Evolutionary conservation across 37 sponge, comb jelly and placozoan genomes (phyloP).

Genomic region (Theonella swinhoei): DNA sequence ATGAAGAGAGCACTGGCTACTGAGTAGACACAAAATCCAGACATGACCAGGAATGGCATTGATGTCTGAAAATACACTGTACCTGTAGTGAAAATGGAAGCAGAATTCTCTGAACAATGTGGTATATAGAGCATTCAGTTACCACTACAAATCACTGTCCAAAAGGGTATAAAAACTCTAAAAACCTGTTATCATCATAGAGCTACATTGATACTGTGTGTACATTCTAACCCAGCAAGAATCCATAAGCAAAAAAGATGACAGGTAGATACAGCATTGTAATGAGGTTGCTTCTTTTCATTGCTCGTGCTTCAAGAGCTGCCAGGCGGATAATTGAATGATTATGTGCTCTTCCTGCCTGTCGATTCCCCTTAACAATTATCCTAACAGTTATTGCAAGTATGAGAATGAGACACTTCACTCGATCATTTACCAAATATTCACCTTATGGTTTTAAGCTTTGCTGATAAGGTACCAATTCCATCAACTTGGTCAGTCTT

Average conservation of each 20-base stretch:
- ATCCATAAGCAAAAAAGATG: slow-evolving; percentile 71
- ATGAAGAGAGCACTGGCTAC: slow-evolving; percentile 85
- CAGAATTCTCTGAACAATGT: too few relatives aligned
- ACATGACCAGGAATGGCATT: slow-evolving; percentile 63
- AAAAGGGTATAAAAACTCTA: too few relatives aligned
- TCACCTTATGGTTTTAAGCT: neutral
- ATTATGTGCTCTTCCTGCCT: neutral
- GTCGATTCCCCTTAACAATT: neutral
- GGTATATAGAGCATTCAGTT: too few relatives aligned
- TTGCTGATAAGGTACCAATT: neutral
- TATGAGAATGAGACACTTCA: too few relatives aligned
- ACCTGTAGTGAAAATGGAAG: slow-evolving; percentile 34
- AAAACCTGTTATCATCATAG: too few relatives aligned
- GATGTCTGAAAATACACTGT: slow-evolving; percentile 72
- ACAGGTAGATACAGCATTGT: slow-evolving; percentile 65
- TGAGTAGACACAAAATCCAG: slow-evolving; percentile 67
- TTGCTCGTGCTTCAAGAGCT: slow-evolving; percentile 71
- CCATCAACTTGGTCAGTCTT: neutral
- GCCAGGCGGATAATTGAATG: slow-evolving; percentile 20
- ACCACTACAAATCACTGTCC: too few relatives aligned
- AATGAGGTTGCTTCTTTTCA: slow-evolving; percentile 23
- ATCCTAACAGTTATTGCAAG: too few relatives aligned
- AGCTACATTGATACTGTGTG: too few relatives aligned
- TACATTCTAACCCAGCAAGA: slow-evolving; percentile 67
- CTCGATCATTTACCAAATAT: neutral